phyloP scores from a whole-genome alignment of 2,888 invertebrate species.

The Trisateles emortualis region DNA sequence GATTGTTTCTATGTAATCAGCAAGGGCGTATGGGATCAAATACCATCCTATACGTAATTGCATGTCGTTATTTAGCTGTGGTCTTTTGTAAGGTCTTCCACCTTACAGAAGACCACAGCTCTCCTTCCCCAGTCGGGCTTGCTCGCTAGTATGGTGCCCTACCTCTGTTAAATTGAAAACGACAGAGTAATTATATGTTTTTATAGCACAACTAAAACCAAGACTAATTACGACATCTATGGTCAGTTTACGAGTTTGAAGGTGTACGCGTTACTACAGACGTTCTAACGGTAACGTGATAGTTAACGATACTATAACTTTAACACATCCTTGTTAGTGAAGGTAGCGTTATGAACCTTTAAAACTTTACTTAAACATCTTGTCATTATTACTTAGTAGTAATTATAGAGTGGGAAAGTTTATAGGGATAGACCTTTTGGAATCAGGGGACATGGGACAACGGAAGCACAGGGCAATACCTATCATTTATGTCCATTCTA shows the following conservation, averaged over 20 bases:
- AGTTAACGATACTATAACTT: constrained; percentile 25
- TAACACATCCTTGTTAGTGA: constrained; percentile 18
- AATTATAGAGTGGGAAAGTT: constrained; percentile 9
- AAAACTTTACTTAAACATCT: constrained; percentile 9
- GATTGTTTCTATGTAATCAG: constrained; percentile 12
- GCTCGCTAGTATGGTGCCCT: too few species aligned
- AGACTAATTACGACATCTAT: constrained; percentile 31
- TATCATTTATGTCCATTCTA: too few species aligned
- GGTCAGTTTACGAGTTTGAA: constrained; percentile 29
- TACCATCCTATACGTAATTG: too few species aligned
- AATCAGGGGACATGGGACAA: too few species aligned
- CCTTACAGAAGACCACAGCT: too few species aligned
- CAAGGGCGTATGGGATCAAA: too few species aligned
- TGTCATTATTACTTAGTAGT: constrained; percentile 14
- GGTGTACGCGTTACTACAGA: constrained; percentile 11
- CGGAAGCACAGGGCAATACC: too few species aligned
- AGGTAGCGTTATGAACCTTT: constrained; percentile 17
- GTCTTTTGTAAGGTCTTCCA: too few species aligned
- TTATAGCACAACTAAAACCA: not conserved
- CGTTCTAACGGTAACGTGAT: constrained; percentile 25
- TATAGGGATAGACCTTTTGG: not conserved
- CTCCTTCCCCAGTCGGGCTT: too few species aligned
- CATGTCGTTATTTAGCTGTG: too few species aligned
- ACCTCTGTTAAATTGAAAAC: not conserved
- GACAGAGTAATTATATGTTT: not conserved